Conservation (phyloP, 2,888 invertebrate genomes). For the Gerris lacustris region DNA sequence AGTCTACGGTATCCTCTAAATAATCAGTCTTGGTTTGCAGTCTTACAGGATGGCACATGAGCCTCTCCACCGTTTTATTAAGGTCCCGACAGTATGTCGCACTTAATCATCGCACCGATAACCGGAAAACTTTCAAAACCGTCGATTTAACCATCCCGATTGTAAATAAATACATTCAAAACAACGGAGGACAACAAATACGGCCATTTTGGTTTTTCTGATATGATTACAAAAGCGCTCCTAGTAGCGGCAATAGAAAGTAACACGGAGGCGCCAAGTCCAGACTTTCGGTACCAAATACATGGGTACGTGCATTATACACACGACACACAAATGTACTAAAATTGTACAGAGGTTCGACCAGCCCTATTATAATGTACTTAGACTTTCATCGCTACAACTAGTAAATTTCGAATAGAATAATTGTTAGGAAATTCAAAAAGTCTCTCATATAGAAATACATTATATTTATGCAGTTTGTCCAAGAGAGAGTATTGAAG, state of each 20-base stretch:
- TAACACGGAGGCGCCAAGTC: background rate
- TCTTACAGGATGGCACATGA: background rate
- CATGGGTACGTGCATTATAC: no score
- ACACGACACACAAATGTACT: no score
- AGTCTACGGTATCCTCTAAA: background rate
- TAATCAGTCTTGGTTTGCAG: background rate
- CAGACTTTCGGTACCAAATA: no score
- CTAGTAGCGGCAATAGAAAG: background rate
- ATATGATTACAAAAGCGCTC: conserved; percentile 1
- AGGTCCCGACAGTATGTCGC: background rate
- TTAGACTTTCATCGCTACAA: no score
- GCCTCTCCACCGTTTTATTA: background rate
- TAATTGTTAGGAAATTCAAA: no score
- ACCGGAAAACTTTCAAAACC: background rate
- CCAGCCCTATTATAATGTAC: no score
- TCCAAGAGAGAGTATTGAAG: no score
- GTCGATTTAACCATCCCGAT: background rate
- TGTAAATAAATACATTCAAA: background rate
- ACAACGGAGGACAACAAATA: background rate
- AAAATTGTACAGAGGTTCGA: no score
- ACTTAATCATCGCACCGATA: background rate
- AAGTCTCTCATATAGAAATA: no score
- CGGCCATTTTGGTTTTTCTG: background rate
- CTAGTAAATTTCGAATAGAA: no score
- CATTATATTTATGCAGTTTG: no score